Percentiles rank a stretch among this genome's conserved stretches.
These are phyloP conservation scores for Thaleichthys pacificus DNA, from an alignment of 2,797 vertebrate species.

Conservation along the genomic window DNA sequence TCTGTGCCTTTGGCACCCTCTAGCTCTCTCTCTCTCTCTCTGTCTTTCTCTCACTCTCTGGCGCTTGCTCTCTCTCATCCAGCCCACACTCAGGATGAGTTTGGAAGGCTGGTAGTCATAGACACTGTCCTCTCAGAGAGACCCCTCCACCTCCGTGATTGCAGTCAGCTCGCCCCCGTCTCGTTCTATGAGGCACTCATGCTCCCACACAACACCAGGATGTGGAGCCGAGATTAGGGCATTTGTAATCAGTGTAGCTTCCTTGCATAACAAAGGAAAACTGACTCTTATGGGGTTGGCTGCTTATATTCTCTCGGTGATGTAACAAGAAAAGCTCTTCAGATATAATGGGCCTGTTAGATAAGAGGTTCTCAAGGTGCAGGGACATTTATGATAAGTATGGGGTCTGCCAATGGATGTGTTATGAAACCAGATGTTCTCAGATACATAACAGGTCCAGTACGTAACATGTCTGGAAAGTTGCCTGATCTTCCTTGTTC, in stretches of 20 bases:
- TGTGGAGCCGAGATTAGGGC: constrained; percentile 50
- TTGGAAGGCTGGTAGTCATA: background rate
- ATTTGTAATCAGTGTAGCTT: constrained; percentile 50
- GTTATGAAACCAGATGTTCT: constrained; percentile 32
- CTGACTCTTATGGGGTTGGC: constrained; percentile 31
- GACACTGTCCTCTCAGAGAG: background rate
- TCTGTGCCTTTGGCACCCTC: constrained; percentile 41
- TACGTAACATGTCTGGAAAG: constrained; percentile 13
- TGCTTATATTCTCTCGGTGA: constrained; percentile 49
- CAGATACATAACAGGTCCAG: constrained; percentile 8
- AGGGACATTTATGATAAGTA: constrained; percentile 13
- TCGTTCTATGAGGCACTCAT: background rate
- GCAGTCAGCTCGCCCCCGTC: background rate
- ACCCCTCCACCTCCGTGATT: background rate
- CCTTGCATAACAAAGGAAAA: constrained; percentile 57
- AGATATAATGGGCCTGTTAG: constrained; percentile 10
- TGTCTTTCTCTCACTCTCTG: constrained; percentile 33
- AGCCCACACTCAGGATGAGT: constrained; percentile 24
- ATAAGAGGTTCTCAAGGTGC: constrained; percentile 12
- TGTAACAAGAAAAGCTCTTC: constrained; percentile 43
- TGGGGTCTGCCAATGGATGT: constrained; percentile 16
- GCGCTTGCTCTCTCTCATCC: constrained; percentile 42
- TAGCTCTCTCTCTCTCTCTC: constrained; percentile 42
- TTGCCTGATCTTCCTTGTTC: constrained; percentile 23
- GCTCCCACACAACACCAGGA: constrained; percentile 60